phyloP scores from a whole-genome alignment of 2,797 vertebrate species.

The Nasua narica region DNA sequence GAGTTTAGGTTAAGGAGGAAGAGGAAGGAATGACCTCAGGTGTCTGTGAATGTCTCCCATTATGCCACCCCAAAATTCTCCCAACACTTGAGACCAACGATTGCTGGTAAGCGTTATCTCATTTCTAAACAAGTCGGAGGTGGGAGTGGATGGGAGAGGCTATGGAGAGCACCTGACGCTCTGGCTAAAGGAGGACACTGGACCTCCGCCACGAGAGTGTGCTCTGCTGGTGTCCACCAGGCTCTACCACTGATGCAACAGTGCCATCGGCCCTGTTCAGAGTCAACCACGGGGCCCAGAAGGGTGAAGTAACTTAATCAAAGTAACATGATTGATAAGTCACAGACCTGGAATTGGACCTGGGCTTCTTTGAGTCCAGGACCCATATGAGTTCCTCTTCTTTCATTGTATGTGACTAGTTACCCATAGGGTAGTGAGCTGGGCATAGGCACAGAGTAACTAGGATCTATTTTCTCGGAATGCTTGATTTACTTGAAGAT shows the following conservation, averaged over 20 bases:
- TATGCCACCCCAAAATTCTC: neutral
- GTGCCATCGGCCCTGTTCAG: neutral
- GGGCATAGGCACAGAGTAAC: rapidly evolving
- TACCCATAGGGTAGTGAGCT: neutral
- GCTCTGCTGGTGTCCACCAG: neutral
- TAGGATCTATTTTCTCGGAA: neutral
- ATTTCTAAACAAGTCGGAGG: neutral
- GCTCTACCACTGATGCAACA: no score
- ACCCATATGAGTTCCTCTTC: neutral
- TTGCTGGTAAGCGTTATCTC: neutral
- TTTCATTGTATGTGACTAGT: neutral
- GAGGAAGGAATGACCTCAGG: neutral
- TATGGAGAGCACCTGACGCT: neutral
- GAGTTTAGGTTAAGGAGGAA: neutral
- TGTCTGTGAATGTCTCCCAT: neutral
- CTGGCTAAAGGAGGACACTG: neutral
- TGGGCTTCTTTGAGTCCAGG: neutral
- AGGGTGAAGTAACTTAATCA: neutral
- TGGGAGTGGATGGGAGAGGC: neutral
- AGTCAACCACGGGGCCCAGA: neutral
- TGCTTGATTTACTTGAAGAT: neutral
- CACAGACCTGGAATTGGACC: neutral
- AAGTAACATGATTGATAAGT: neutral
- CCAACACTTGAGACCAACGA: neutral
- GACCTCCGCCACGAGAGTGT: no score